These are phyloP conservation scores for Heteropelma amictum DNA, from an alignment of 2,888 invertebrate species.

Conservation along the genomic window DNA sequence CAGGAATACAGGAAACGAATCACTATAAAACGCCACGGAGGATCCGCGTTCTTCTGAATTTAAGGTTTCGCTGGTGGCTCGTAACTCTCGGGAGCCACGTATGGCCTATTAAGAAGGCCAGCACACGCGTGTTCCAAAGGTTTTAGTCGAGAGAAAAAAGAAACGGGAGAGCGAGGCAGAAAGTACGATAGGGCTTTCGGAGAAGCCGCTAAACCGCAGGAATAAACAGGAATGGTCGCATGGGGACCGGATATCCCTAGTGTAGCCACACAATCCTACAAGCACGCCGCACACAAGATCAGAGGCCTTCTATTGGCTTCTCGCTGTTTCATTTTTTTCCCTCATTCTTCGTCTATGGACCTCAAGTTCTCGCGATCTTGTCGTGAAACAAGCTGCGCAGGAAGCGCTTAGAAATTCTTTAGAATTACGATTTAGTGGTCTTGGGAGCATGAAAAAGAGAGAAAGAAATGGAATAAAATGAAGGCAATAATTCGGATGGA, in stretches of 20 bases:
- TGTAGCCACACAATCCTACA: slow-evolving; percentile 42
- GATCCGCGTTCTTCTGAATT: slow-evolving; percentile 34
- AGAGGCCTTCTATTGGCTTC: not conserved
- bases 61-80: slow-evolving; percentile 3
- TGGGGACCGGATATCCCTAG: slow-evolving; percentile 61
- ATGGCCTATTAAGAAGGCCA: slow-evolving; percentile 30
- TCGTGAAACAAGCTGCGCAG: slow-evolving; percentile 15
- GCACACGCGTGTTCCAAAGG: not conserved
- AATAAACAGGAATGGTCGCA: slow-evolving; percentile 59
- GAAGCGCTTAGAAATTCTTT: slow-evolving; percentile 45
- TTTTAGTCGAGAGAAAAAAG: not conserved
- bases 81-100: slow-evolving; percentile 6
- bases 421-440: not conserved
- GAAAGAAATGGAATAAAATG: not conserved
- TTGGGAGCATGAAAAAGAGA: not conserved
- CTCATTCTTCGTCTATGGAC: not conserved
- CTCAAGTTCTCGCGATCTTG: not conserved
- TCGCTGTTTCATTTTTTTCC: not conserved
- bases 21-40: not conserved
- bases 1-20: not conserved
- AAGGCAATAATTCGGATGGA: too few species aligned
- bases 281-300: slow-evolving; percentile 17
- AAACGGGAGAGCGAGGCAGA: not conserved
- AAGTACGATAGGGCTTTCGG: slow-evolving; percentile 29
- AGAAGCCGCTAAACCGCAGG: slow-evolving; percentile 69